phyloP scores from a whole-genome alignment of 1,140 invertebrate genomes.

The Plutomurus gul region DNA sequence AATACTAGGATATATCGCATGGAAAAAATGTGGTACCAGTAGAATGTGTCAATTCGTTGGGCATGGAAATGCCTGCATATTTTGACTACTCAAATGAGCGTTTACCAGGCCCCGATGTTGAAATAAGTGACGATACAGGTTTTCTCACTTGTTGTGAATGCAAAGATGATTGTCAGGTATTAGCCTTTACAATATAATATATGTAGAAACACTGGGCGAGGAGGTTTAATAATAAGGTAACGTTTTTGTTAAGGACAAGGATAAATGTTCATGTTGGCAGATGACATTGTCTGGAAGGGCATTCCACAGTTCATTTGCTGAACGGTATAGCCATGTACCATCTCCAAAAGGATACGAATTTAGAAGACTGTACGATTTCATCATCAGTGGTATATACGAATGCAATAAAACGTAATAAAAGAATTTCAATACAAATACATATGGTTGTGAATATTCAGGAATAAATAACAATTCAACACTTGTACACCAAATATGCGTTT shows the following conservation, averaged over 20 bases:
- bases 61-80: conserved; percentile 77
- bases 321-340: conserved; percentile 50
- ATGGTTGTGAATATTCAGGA: background rate
- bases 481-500: too few relatives aligned
- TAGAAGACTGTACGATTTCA: conserved; percentile 77
- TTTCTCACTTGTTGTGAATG: conserved; percentile 91
- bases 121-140: conserved; percentile 80
- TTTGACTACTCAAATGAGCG: conserved; percentile 84
- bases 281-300: conserved; percentile 76
- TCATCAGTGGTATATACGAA: conserved; percentile 92
- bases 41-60: conserved; percentile 87
- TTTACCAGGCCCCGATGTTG: conserved; percentile 75
- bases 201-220: too few relatives aligned
- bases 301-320: too few relatives aligned
- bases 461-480: background rate
- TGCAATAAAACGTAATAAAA: conserved; percentile 68
- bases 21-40: conserved; percentile 86
- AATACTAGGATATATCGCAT: conserved; percentile 67
- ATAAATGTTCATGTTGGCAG: conserved; percentile 89
- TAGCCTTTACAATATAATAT: background rate
- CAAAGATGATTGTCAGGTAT: conserved; percentile 75
- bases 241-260: conserved; percentile 69
- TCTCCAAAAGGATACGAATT: conserved; percentile 73
- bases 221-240: background rate
- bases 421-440: background rate